Percentiles rank a stretch among this genome's conserved stretches.
phyloP scores from a whole-genome alignment of 35 echinoderm and acorn worm genomes.

The Anneissia japonica region DNA sequence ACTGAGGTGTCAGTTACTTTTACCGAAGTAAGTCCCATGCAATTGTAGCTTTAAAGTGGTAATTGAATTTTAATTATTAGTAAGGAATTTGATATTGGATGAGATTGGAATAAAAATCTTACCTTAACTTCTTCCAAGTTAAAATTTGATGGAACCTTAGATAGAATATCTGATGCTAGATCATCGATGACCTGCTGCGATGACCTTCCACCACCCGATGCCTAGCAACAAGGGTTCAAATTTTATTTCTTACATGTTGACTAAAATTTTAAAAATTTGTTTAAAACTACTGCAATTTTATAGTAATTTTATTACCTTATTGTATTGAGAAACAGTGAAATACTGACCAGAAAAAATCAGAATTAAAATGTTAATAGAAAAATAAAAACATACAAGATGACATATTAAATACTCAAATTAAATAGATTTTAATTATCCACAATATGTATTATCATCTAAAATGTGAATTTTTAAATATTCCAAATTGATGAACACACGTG shows the following conservation, averaged over 20 bases:
- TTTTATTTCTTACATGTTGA: background rate
- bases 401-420: background rate
- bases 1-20: too few species aligned
- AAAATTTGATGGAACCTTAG: conserved; percentile 87
- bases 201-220: conserved; percentile 60
- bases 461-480: too few species aligned
- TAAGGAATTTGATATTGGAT: too few species aligned
- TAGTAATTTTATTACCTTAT: background rate
- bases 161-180: conserved; percentile 87
- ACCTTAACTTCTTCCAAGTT: conserved; percentile 94
- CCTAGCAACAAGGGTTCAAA: conserved; percentile 28
- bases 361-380: background rate
- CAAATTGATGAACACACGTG: too few species aligned
- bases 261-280: too few species aligned
- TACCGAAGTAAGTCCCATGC: too few species aligned
- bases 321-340: background rate
- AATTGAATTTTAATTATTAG: too few species aligned
- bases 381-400: background rate
- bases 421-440: too few species aligned
- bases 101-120: conserved; percentile 7
- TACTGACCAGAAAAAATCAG: background rate
- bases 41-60: too few species aligned
- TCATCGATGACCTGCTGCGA: conserved; percentile 98
- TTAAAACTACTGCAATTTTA: too few species aligned
- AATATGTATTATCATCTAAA: too few species aligned